Conservation (phyloP, 2,797 vertebrate species). For the Arnoldichthys spilopterus region DNA sequence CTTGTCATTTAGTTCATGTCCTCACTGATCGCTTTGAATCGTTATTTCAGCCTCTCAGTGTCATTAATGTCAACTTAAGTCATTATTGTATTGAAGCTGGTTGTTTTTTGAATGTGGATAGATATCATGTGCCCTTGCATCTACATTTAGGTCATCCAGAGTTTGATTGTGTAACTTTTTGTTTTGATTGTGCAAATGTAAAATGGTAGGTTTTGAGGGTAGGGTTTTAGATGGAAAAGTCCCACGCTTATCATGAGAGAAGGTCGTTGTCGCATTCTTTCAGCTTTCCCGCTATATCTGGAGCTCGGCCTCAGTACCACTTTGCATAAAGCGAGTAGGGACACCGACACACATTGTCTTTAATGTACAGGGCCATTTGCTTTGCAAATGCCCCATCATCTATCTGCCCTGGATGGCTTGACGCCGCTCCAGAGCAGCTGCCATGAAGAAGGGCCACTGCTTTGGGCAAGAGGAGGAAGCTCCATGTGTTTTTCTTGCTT, state of each 20-base stretch:
- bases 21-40: constrained; percentile 1
- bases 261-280: constrained; percentile 18
- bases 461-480: constrained; percentile 41
- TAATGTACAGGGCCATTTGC: constrained; percentile 51
- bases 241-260: constrained; percentile 18
- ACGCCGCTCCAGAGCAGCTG: background rate
- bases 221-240: constrained; percentile 11
- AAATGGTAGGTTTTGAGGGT: constrained; percentile 3
- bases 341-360: constrained; percentile 49
- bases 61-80: too few relatives aligned
- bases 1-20: constrained; percentile 11
- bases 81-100: background rate
- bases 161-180: constrained; percentile 20
- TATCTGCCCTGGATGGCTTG: constrained; percentile 32
- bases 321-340: constrained; percentile 53
- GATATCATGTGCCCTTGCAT: constrained; percentile 12
- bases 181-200: too few relatives aligned
- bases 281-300: constrained; percentile 21
- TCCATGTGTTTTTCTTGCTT: constrained; percentile 31
- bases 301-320: background rate
- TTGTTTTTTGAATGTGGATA: constrained; percentile 2
- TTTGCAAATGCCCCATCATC: constrained; percentile 55
- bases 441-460: background rate
- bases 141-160: constrained; percentile 28
- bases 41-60: background rate